phyloP scores from a whole-genome alignment of 2,113 vertebrate genomes.

The Dascyllus trimaculatus region DNA sequence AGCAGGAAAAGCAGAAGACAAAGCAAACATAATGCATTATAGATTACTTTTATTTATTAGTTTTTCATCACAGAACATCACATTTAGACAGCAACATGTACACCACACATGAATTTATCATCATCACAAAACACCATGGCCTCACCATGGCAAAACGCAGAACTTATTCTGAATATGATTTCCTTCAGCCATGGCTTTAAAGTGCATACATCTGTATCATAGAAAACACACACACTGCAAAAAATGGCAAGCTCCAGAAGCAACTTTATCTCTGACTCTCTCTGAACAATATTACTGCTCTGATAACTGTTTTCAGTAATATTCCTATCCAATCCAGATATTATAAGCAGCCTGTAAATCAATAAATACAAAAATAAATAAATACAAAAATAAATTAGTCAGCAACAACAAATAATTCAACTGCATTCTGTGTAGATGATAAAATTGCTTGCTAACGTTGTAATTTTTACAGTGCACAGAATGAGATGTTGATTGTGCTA shows the following conservation, averaged over 20 bases:
- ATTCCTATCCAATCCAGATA: neutral
- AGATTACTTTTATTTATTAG: conserved; percentile 45
- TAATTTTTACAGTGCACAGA: conserved; percentile 20
- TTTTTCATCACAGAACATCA: conserved; percentile 60
- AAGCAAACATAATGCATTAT: neutral
- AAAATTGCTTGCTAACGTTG: neutral
- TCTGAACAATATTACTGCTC: no score
- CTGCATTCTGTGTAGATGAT: neutral
- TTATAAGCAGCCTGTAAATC: conserved; percentile 17
- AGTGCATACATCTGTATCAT: conserved; percentile 36
- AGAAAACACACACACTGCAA: conserved; percentile 46
- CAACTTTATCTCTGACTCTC: no score
- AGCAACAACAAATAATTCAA: neutral
- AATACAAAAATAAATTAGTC: conserved; percentile 20
- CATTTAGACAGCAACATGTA: conserved; percentile 48
- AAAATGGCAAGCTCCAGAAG: conserved; percentile 5
- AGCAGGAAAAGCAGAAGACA: neutral
- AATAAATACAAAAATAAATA: conserved; percentile 27
- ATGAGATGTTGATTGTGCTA: conserved; percentile 2
- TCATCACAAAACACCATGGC: conserved; percentile 33
- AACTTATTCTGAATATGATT: conserved; percentile 7
- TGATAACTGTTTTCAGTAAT: neutral
- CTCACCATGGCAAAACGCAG: conserved; percentile 18
- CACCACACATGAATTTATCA: conserved; percentile 44
- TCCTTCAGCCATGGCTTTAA: conserved; percentile 45